Evolutionary conservation across 2,797 vertebrate species (phyloP), one percentile per base, ranked within the genome.

Genomic region (Triplophysa yarkandensis): DNA sequence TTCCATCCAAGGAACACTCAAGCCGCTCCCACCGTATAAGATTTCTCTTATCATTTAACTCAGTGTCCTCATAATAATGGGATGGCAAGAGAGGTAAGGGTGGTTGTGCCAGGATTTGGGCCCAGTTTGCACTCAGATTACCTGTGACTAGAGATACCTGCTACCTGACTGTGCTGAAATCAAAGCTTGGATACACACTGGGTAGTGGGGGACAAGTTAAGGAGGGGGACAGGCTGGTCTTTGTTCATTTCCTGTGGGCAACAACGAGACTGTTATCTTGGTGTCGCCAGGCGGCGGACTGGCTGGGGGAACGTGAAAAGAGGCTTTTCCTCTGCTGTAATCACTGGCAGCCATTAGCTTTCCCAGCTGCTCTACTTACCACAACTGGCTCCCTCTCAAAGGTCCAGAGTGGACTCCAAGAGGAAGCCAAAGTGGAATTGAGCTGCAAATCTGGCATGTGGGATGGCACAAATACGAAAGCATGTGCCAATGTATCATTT

Each of bases 281-380:
- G 81, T 46, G 50, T 76, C 81, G 74, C 28, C 58, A 80, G 84
- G 48, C 62, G 74, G 83, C 77, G 85, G 88, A 84, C 78, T 79
- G 86, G 85, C 74, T 78, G 83, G 60, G 80, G 71, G 77, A 81
- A 71, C 48, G 80, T 86, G 77, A 85, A 87, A 86, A 84, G 81
- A 77, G 81, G 84, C 84, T 86, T 87, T 83, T 88, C 85, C 88
- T 87, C 79, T 72, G 32, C 77, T 25, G 76, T 90, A 89, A 89
- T 92, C 88, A 88, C 85, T 50, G 86, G 85, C 82, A 83, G 85
- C 81, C 44, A 57, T 82, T 77, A 70, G 71, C 85, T 85, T 93
- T 93, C 91, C 91, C 91, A 92, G 89, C 85, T 67, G 60, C 91
- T 92, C 89, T 87, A 84, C 87, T 92, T 93, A 91, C 91, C 81